phyloP scores from a whole-genome alignment of 2,113 vertebrate genomes.

The Psophia crepitans region DNA sequence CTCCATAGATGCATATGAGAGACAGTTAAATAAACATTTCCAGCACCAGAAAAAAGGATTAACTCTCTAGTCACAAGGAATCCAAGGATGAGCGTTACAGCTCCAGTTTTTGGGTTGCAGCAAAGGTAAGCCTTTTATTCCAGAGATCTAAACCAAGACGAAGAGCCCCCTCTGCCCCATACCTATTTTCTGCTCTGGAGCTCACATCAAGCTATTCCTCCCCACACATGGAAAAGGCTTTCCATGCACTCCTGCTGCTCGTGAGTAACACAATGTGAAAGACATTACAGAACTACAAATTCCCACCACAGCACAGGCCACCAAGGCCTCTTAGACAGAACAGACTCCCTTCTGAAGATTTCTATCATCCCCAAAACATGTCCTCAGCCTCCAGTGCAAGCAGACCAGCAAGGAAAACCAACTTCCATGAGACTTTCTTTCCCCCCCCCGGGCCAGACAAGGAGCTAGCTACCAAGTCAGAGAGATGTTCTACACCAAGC shows the following conservation, averaged over 20 bases:
- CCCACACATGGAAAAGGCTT: no score
- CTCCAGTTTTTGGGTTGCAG: not conserved
- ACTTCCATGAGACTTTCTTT: accelerated
- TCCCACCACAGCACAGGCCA: not conserved
- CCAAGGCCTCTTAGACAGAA: accelerated
- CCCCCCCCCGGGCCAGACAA: not conserved
- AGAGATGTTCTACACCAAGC: not conserved
- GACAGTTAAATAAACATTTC: not conserved
- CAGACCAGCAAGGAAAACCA: not conserved
- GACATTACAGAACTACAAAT: accelerated
- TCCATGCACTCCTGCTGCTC: not conserved
- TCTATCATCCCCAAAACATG: not conserved
- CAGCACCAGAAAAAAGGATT: not conserved
- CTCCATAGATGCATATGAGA: not conserved
- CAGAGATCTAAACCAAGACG: not conserved
- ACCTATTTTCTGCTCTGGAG: not conserved
- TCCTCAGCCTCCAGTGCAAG: not conserved
- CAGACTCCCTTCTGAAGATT: accelerated
- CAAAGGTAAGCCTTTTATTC: not conserved
- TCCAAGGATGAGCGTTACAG: not conserved
- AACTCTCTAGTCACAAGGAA: not conserved
- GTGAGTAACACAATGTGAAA: accelerated
- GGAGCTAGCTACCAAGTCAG: not conserved
- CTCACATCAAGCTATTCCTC: not conserved
- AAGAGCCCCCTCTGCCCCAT: not conserved